phyloP scores from a whole-genome alignment of 2,797 vertebrate species.

The Zonotrichia albicollis region DNA sequence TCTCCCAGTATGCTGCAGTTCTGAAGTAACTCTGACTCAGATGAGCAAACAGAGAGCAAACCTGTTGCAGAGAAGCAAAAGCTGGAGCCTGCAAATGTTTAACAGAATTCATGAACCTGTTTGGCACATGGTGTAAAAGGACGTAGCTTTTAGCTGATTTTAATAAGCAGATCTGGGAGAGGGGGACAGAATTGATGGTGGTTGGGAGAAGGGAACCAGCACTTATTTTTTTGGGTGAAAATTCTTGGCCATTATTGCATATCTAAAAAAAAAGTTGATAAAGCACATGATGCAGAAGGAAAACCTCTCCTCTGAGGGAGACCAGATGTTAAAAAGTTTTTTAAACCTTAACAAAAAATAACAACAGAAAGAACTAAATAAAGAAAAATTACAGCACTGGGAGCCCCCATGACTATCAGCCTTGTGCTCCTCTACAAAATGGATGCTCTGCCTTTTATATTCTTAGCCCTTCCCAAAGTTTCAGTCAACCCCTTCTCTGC shows the following conservation, averaged over 20 bases:
- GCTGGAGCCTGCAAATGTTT: not conserved
- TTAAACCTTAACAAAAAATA: not conserved
- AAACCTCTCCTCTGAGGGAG: not conserved
- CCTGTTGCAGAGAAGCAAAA: not conserved
- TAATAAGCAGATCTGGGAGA: not conserved
- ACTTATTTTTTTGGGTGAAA: not conserved
- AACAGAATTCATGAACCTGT: not conserved
- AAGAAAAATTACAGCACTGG: not conserved
- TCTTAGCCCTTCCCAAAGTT: not conserved
- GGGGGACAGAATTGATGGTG: not conserved
- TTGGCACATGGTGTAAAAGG: not conserved
- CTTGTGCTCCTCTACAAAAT: not conserved
- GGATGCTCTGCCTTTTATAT: not conserved
- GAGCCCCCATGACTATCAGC: not conserved
- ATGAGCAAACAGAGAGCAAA: not conserved
- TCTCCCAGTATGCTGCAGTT: not conserved
- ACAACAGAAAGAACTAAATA: not conserved
- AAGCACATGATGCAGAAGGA: not conserved
- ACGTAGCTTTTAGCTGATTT: not conserved
- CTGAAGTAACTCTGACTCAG: not conserved
- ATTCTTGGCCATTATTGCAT: not conserved
- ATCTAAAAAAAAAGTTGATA: not conserved
- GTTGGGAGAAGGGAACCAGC: not conserved
- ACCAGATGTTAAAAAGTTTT: not conserved
- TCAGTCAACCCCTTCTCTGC: not conserved